Evolutionary conservation across 2,113 vertebrate genomes (phyloP).

Genomic region (Lanius ludovicianus): DNA sequence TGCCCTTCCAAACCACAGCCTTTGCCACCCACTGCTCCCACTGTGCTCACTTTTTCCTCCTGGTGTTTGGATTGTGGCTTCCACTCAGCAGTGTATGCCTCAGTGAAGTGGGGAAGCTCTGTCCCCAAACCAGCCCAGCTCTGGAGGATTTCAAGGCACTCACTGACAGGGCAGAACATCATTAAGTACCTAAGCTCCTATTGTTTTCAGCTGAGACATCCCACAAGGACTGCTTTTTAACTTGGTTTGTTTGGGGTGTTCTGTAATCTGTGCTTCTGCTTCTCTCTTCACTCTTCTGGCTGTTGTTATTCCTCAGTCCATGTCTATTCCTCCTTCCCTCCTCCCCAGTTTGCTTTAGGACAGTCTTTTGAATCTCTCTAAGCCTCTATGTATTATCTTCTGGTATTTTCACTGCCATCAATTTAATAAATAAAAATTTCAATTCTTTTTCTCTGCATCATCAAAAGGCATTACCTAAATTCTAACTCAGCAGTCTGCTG

Average conservation of each 20-base stretch:
- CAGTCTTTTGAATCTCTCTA: background rate
- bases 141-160: background rate
- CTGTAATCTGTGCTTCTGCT: background rate
- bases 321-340: background rate
- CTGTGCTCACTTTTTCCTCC: background rate
- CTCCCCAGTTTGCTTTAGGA: background rate
- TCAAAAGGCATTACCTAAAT: constrained; percentile 12
- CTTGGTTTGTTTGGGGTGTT: background rate
- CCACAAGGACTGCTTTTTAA: background rate
- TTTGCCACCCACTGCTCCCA: background rate
- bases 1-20: background rate
- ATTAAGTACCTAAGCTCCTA: background rate
- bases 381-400: background rate
- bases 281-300: background rate
- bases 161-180: too few relatives aligned
- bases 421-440: background rate
- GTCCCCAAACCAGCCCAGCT: background rate
- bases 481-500: background rate
- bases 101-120: background rate
- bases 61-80: background rate
- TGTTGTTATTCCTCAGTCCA: background rate
- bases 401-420: background rate
- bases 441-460: background rate
- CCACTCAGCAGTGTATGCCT: background rate
- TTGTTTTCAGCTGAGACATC: background rate